A percentile compares a stretch with the other conserved stretches of the same genome.
These are phyloP conservation scores for Argentina silus DNA, from an alignment of 2,797 vertebrate species.

Conservation along the genomic window DNA sequence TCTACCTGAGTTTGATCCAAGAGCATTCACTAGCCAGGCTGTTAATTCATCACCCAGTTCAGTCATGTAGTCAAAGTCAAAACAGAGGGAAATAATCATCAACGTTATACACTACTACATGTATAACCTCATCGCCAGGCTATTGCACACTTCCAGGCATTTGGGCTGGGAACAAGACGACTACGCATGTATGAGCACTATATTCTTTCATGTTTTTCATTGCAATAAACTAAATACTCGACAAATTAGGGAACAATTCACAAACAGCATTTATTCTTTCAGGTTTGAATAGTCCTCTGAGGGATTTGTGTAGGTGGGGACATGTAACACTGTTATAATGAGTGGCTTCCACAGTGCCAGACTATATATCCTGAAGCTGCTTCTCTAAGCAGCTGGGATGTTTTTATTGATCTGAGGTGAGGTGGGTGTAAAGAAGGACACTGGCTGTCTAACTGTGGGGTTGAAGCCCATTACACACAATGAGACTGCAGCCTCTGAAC, in stretches of 20 bases:
- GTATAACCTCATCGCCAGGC: too few species aligned
- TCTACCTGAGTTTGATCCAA: conserved; percentile 9
- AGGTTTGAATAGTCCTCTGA: too few species aligned
- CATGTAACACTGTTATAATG: background rate
- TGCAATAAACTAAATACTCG: too few species aligned
- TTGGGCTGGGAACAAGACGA: too few species aligned
- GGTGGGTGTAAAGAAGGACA: background rate
- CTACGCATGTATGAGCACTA: too few species aligned
- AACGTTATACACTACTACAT: too few species aligned
- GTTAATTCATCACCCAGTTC: background rate
- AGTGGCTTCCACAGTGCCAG: background rate
- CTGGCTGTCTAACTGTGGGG: background rate
- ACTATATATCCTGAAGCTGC: conserved; percentile 1
- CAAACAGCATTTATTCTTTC: too few species aligned
- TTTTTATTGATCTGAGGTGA: conserved; percentile 2
- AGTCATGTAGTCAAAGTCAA: conserved; percentile 4
- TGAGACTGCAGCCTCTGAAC: background rate
- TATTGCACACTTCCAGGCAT: too few species aligned
- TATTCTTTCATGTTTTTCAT: too few species aligned
- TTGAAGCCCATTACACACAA: background rate
- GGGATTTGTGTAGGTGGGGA: too few species aligned
- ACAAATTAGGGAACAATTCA: too few species aligned
- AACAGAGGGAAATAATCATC: background rate
- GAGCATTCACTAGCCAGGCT: background rate
- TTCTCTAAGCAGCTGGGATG: background rate